Conservation (phyloP, 1,140 invertebrate genomes). For the Sarcophaga peregrina region DNA sequence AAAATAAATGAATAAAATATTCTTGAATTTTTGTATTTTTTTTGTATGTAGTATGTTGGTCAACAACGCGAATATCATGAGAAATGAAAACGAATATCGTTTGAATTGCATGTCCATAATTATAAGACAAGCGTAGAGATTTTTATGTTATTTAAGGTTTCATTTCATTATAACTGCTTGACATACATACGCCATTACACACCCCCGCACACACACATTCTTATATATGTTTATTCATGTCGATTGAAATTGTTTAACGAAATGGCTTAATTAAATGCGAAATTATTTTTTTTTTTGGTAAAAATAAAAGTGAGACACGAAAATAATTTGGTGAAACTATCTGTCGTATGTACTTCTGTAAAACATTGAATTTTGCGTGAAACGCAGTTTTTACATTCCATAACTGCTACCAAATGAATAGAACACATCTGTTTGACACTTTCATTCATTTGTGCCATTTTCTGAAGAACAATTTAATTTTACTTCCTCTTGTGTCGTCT, state of each 20-base stretch:
- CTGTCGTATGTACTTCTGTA: too few relatives aligned
- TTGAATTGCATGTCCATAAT: not conserved
- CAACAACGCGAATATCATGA: not conserved
- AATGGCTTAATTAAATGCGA: not conserved
- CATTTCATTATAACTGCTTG: constrained; percentile 6
- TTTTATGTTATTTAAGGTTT: not conserved
- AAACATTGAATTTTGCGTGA: too few relatives aligned
- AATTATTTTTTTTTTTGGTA: too few relatives aligned
- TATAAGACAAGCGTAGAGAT: not conserved
- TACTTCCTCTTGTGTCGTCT: not conserved
- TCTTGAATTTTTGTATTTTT: too few relatives aligned
- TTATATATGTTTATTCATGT: not conserved
- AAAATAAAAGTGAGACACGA: too few relatives aligned
- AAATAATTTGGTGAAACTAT: too few relatives aligned
- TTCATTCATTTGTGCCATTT: not conserved
- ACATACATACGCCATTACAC: not conserved
- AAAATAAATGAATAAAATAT: too few relatives aligned
- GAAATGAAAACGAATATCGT: not conserved
- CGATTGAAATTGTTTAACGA: not conserved
- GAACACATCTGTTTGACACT: too few relatives aligned
- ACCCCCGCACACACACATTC: not conserved
- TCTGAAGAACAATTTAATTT: not conserved
- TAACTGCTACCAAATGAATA: too few relatives aligned
- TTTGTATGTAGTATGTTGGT: too few relatives aligned
- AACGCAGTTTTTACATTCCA: too few relatives aligned